Conservation (phyloP, 2,797 vertebrate species). For the Cryptoblepharus egeriae region DNA sequence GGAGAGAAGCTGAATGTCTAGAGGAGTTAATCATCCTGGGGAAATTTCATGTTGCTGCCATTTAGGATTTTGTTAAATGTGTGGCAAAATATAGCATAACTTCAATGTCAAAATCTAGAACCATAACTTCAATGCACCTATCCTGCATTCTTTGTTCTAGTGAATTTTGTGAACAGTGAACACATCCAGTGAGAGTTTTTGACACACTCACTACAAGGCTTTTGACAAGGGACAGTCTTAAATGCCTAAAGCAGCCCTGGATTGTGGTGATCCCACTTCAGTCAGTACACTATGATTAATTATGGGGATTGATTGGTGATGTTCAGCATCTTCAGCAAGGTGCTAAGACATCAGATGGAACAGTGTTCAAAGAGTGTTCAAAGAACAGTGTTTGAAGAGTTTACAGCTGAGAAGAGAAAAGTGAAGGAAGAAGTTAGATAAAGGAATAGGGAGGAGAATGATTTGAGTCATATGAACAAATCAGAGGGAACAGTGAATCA, state of each 20-base stretch:
- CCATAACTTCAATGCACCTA: background rate
- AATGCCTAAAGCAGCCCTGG: too few species aligned
- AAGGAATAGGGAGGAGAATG: too few species aligned
- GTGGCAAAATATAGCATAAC: background rate
- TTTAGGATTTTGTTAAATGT: background rate
- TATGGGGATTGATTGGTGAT: background rate
- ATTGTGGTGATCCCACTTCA: background rate
- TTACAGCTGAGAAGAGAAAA: too few species aligned
- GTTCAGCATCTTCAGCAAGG: background rate
- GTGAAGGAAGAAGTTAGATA: too few species aligned
- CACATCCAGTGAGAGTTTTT: background rate
- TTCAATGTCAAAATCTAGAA: background rate
- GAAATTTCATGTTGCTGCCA: constrained; percentile 3
- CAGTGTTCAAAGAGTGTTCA: too few species aligned
- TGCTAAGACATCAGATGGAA: background rate
- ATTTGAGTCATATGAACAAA: too few species aligned
- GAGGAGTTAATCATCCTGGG: background rate
- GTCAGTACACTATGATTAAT: background rate
- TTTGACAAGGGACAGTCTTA: background rate
- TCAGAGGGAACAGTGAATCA: too few species aligned
- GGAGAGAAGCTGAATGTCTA: background rate
- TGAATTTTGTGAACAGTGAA: background rate
- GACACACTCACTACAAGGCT: background rate
- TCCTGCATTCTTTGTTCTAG: background rate
- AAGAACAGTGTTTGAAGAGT: background rate